phyloP scores from a whole-genome alignment of 2,888 invertebrate species.

The Pristionchus japonicus region DNA sequence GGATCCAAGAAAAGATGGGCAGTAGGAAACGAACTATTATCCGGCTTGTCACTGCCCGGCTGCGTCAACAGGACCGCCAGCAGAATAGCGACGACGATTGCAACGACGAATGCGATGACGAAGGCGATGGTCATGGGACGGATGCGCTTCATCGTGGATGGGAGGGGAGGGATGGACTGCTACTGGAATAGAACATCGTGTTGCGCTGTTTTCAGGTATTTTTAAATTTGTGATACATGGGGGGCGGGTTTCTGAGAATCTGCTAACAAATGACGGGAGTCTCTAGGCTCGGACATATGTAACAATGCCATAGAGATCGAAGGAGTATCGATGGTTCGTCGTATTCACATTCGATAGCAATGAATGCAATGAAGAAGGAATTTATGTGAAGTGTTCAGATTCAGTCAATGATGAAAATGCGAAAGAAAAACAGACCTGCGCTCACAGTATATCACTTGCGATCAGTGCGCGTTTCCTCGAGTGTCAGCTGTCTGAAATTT shows the following conservation, averaged over 20 bases:
- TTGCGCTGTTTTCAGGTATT: no score
- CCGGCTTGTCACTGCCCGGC: neutral
- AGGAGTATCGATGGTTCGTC: no score
- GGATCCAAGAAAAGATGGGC: no score
- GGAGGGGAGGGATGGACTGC: neutral
- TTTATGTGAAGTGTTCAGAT: no score
- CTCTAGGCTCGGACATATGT: no score
- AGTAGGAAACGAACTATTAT: neutral
- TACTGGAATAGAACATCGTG: no score
- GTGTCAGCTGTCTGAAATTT: neutral
- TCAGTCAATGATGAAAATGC: neutral
- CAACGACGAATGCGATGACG: neutral
- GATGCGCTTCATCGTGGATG: neutral
- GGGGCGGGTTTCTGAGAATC: no score
- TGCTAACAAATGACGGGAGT: no score
- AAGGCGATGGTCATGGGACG: constrained; percentile 24
- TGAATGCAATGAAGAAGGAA: no score
- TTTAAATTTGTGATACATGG: no score
- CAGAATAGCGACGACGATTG: neutral
- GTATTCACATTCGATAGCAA: no score
- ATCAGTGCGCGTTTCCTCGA: constrained; percentile 11
- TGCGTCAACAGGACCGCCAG: neutral
- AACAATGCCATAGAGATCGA: no score
- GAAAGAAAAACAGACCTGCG: neutral
- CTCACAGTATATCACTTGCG: constrained; percentile 2